Percentiles rank a stretch among this genome's conserved stretches.
These are phyloP conservation scores for Lutjanus campechanus DNA, from an alignment of 2,797 vertebrate genomes.

Conservation along the genomic window DNA sequence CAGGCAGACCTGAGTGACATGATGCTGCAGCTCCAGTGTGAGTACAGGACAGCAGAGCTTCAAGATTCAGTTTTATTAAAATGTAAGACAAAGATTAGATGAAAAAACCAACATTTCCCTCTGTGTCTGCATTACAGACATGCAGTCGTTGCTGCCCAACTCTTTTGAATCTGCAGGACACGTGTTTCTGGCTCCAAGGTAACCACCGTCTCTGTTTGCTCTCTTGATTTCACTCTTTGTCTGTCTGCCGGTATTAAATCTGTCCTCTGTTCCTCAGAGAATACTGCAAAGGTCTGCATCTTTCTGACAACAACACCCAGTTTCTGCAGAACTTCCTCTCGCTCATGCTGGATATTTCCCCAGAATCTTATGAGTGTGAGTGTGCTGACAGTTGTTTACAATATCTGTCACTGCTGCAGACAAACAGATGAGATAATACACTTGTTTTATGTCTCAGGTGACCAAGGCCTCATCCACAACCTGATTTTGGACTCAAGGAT, in stretches of 20 bases:
- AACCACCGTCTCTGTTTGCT: slow-evolving; percentile 33
- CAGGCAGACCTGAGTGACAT: slow-evolving; percentile 98
- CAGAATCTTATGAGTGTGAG: slow-evolving; percentile 98
- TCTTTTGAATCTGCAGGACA: slow-evolving; percentile 97
- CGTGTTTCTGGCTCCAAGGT: slow-evolving; percentile 99
- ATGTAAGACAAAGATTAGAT: slow-evolving; percentile 15
- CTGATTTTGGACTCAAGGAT: slow-evolving; percentile 97
- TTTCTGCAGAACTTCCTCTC: slow-evolving; percentile 98
- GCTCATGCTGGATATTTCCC: slow-evolving; percentile 97
- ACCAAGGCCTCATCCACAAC: slow-evolving; percentile 96
- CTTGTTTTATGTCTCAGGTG: slow-evolving; percentile 83
- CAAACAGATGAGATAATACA: neutral
- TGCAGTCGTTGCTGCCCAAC: slow-evolving; percentile 97
- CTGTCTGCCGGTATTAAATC: slow-evolving; percentile 20
- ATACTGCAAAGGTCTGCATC: slow-evolving; percentile 96
- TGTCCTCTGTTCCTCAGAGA: slow-evolving; percentile 85
- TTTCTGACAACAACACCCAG: slow-evolving; percentile 98
- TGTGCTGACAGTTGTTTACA: neutral
- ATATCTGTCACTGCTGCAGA: slow-evolving; percentile 3
- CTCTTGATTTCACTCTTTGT: slow-evolving; percentile 9
- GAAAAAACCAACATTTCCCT: neutral
- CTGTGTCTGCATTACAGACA: slow-evolving; percentile 87
- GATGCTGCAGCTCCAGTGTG: slow-evolving; percentile 99
- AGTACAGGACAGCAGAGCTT: slow-evolving; percentile 81
- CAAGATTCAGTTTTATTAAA: neutral